Conservation (phyloP, 2,888 invertebrate species). For the Priocnemis perturbator region DNA sequence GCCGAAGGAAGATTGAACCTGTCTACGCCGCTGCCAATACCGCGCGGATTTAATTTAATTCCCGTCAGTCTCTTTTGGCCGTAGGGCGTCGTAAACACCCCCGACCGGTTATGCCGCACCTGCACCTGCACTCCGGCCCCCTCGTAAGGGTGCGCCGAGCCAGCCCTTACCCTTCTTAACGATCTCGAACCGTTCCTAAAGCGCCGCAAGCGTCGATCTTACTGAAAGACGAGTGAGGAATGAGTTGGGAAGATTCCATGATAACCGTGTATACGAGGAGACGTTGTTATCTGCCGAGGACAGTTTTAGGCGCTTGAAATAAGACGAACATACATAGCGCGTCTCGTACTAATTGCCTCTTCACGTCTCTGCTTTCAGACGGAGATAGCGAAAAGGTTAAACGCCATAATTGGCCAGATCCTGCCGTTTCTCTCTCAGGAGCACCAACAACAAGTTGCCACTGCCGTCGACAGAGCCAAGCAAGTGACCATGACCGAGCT, state of each 20-base stretch:
- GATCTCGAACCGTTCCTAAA: constrained; percentile 1
- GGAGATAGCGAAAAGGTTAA: constrained; percentile 96
- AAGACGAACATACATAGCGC: too few species aligned
- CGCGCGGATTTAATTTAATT: constrained; percentile 65
- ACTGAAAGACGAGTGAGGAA: neutral
- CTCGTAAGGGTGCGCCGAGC: constrained; percentile 24
- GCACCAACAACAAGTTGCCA: constrained; percentile 94
- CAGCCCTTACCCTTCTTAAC: constrained; percentile 34
- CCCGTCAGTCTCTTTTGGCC: constrained; percentile 59
- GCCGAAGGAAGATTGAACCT: too few species aligned
- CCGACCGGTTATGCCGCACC: constrained; percentile 55
- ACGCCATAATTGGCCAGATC: constrained; percentile 95
- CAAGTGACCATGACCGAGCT: constrained; percentile 97
- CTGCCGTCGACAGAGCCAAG: constrained; percentile 95
- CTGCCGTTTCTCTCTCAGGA: constrained; percentile 94
- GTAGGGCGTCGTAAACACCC: constrained; percentile 63
- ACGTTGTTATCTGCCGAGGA: too few species aligned
- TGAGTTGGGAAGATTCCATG: neutral
- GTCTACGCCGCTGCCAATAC: constrained; percentile 50
- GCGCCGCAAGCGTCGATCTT: neutral
- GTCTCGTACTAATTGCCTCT: too few species aligned
- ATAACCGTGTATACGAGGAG: too few species aligned
- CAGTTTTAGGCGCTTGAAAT: too few species aligned
- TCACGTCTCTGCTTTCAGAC: constrained; percentile 80
- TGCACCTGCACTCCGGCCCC: constrained; percentile 46